These are phyloP conservation scores for Stenichneumon culpator DNA, from an alignment of 2,888 invertebrate genomes.

Conservation along the genomic window DNA sequence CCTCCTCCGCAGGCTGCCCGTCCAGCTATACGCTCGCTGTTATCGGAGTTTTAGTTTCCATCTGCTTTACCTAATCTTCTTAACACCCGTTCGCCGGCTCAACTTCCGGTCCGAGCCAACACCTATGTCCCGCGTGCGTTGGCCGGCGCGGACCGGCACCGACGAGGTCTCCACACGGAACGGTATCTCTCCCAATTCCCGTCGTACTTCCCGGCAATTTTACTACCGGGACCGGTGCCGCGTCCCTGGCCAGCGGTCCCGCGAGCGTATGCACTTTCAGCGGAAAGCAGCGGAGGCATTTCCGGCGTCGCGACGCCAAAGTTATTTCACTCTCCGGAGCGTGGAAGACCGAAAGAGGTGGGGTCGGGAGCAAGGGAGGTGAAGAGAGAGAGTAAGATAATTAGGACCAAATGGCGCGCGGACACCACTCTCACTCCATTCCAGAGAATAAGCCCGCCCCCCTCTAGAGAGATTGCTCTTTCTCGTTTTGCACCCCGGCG, in stretches of 20 bases:
- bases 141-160: not conserved
- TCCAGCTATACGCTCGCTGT: slow-evolving; percentile 47
- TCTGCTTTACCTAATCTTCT: slow-evolving; percentile 60
- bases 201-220: not conserved
- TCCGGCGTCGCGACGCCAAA: slow-evolving; percentile 34
- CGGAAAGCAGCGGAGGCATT: not conserved
- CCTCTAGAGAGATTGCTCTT: slow-evolving; percentile 21
- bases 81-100: slow-evolving; percentile 47
- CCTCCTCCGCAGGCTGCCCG: not conserved
- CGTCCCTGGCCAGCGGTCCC: slow-evolving; percentile 15
- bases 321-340: slow-evolving; percentile 40
- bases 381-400: slow-evolving; percentile 31
- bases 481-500: slow-evolving; percentile 37
- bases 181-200: not conserved
- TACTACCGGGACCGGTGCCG: not conserved
- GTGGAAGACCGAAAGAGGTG: not conserved
- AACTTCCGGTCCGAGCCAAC: slow-evolving; percentile 42
- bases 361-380: not conserved
- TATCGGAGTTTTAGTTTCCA: slow-evolving; percentile 40
- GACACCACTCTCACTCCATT: slow-evolving; percentile 39
- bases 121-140: slow-evolving; percentile 2
- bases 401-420: slow-evolving; percentile 52
- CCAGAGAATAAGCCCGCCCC: slow-evolving; percentile 49
- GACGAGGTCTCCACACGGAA: slow-evolving; percentile 2
- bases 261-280: slow-evolving; percentile 15